Percentiles rank a stretch among this genome's conserved stretches.
These are phyloP conservation scores for Harlomillsia oculata DNA, from an alignment of 1,140 invertebrate species.

Conservation along the genomic window DNA sequence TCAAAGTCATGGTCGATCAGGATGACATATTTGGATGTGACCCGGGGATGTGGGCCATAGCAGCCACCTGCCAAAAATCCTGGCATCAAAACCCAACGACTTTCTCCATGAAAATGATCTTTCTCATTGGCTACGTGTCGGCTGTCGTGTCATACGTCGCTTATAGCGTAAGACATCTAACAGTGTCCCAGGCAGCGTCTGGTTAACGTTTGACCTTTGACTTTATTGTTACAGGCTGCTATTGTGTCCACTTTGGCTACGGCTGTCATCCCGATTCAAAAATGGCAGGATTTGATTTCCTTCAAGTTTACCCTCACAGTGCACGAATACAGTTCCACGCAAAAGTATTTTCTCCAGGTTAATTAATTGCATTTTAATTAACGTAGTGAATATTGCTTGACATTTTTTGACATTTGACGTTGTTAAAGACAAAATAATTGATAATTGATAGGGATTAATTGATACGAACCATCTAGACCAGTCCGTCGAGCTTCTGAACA, in stretches of 20 bases:
- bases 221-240: too few species aligned
- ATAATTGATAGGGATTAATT: neutral
- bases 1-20: neutral
- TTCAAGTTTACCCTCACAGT: neutral
- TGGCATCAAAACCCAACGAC: constrained; percentile 6
- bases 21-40: constrained; percentile 2
- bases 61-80: constrained; percentile 14
- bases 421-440: neutral
- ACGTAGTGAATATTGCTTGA: neutral
- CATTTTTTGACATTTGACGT: neutral
- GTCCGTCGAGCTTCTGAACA: neutral
- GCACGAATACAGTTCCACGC: neutral
- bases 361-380: neutral
- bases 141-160: constrained; percentile 14
- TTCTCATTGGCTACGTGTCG: constrained; percentile 9
- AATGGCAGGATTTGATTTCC: neutral
- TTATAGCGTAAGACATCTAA: too few species aligned
- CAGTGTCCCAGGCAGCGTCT: too few species aligned
- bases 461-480: neutral
- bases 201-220: too few species aligned
- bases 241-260: constrained; percentile 15
- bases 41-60: constrained; percentile 10
- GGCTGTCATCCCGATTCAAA: constrained; percentile 11
- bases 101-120: constrained; percentile 1
- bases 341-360: neutral